These are phyloP conservation scores for Aegithalos caudatus DNA, from an alignment of 2,113 vertebrate genomes.

Conservation along the genomic window DNA sequence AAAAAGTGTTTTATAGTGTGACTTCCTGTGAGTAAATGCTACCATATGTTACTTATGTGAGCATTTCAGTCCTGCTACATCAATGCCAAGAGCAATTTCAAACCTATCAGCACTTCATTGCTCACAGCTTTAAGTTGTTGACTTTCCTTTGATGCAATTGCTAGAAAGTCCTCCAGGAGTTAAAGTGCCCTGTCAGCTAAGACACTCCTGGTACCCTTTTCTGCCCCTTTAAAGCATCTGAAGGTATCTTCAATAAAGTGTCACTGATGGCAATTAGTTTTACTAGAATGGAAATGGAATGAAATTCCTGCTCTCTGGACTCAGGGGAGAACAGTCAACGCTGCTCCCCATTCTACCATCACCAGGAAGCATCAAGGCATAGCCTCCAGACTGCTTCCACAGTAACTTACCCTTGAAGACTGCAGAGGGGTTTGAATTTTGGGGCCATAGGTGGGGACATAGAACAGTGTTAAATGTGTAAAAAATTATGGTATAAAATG, in stretches of 20 bases:
- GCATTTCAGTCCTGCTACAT: not conserved
- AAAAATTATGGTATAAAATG: not conserved
- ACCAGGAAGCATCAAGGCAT: fast-evolving
- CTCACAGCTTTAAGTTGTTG: not conserved
- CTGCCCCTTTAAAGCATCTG: not conserved
- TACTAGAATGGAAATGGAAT: not conserved
- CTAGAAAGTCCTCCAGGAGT: not conserved
- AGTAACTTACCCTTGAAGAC: not conserved
- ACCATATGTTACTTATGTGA: not conserved
- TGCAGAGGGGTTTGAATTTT: not conserved
- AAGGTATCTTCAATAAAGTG: not conserved
- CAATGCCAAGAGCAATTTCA: not conserved
- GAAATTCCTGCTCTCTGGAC: not conserved
- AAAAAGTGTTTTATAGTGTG: not conserved
- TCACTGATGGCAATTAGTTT: not conserved
- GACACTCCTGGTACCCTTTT: not conserved
- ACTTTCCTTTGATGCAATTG: not conserved
- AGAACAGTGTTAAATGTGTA: not conserved
- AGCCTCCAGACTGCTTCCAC: not conserved
- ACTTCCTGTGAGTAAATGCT: not conserved
- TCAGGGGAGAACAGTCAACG: not conserved
- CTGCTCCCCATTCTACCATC: not conserved
- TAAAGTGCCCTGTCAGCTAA: not conserved
- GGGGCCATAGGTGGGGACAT: not conserved
- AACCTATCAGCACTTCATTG: not conserved